Percentiles rank a stretch among this genome's conserved stretches.
These are phyloP conservation scores for Drosophila siamana DNA, from an alignment of 2,888 invertebrate species.

Conservation along the genomic window DNA sequence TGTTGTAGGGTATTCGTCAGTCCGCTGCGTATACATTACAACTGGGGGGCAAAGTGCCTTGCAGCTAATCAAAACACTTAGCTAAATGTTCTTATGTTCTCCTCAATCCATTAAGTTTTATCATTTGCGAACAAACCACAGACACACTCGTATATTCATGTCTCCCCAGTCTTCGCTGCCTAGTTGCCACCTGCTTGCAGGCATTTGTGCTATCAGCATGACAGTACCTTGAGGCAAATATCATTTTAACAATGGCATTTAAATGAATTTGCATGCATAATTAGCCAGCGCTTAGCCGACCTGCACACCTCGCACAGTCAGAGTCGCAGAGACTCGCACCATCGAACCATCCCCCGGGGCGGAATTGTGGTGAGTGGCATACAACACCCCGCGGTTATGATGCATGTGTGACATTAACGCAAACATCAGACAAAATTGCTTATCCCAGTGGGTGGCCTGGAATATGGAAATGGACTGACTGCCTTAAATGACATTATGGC, in stretches of 20 bases:
- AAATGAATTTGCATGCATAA: slow-evolving; percentile 74
- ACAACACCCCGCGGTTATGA: slow-evolving; percentile 47
- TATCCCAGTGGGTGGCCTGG: slow-evolving; percentile 42
- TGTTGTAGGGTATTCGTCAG: not conserved
- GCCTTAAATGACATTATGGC: slow-evolving; percentile 42
- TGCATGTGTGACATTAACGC: slow-evolving; percentile 68
- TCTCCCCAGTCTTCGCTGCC: not conserved
- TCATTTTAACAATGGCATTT: slow-evolving; percentile 62
- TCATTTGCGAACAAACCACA: slow-evolving; percentile 21
- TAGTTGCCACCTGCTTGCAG: slow-evolving; percentile 7
- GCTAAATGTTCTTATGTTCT: not conserved
- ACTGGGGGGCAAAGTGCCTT: not conserved
- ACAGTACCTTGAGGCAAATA: slow-evolving; percentile 54
- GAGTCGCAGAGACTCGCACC: not conserved
- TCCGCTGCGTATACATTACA: not conserved
- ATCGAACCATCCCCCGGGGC: slow-evolving; percentile 5
- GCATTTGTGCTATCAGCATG: slow-evolving; percentile 20
- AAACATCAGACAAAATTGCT: slow-evolving; percentile 52
- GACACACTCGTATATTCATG: not conserved
- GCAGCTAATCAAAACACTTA: slow-evolving; percentile 6
- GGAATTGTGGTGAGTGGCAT: slow-evolving; percentile 1
- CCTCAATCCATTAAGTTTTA: slow-evolving; percentile 12
- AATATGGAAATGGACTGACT: slow-evolving; percentile 1
- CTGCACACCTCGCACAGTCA: slow-evolving; percentile 2
- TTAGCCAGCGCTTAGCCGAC: slow-evolving; percentile 56